Conservation (phyloP, 2,888 invertebrate species). For the Molanna angustata region DNA sequence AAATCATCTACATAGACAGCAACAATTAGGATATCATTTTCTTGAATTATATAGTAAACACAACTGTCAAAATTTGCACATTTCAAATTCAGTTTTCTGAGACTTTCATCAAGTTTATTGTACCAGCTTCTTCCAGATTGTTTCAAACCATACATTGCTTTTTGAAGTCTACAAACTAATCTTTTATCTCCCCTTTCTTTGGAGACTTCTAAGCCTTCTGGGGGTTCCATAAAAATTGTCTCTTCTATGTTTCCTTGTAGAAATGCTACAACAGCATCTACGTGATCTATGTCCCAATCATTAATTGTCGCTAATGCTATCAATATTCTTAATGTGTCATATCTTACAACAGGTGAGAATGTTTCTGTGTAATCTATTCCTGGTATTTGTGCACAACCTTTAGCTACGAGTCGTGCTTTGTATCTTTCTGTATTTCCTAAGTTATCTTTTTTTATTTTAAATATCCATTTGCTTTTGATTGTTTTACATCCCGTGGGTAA, state of each 20-base stretch:
- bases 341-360: constrained; percentile 5
- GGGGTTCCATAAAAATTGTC: background rate
- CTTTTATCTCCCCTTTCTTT: constrained; percentile 5
- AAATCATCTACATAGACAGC: constrained; percentile 5
- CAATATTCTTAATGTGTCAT: background rate
- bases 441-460: constrained; percentile 1
- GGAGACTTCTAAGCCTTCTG: constrained; percentile 6
- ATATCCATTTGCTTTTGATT: constrained; percentile 5
- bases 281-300: constrained; percentile 3
- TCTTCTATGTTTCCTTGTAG: constrained; percentile 4
- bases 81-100: background rate
- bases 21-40: background rate
- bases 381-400: constrained; percentile 3
- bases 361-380: constrained; percentile 3
- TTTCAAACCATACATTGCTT: constrained; percentile 4
- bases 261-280: constrained; percentile 3
- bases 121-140: constrained; percentile 3
- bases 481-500: background rate
- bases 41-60: background rate
- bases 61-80: constrained; percentile 3
- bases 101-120: background rate
- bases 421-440: background rate
- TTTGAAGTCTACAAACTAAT: constrained; percentile 3
- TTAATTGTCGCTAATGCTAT: constrained; percentile 2
- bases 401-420: constrained; percentile 3